Conservation (phyloP, 2,797 vertebrate species). For the Cyprinodon diabolis region DNA sequence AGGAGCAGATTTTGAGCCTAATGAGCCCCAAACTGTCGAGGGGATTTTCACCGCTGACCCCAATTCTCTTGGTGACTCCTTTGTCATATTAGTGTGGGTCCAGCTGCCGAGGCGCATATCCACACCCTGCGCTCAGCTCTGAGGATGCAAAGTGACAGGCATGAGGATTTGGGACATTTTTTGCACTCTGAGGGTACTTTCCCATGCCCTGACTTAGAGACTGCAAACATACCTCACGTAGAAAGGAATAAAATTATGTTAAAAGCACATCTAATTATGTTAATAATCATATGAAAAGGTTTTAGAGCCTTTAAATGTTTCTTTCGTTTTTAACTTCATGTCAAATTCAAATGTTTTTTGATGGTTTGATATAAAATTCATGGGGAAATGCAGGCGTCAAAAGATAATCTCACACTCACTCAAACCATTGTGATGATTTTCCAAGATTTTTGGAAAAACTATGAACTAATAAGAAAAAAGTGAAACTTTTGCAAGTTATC, state of each 20-base stretch:
- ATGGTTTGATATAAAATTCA: too few species aligned
- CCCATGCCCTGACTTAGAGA: constrained; percentile 28
- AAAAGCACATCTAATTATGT: background rate
- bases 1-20: constrained; percentile 19
- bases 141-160: constrained; percentile 63
- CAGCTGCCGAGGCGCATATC: constrained; percentile 54
- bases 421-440: too few species aligned
- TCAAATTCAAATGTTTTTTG: too few species aligned
- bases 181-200: constrained; percentile 23
- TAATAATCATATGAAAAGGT: background rate
- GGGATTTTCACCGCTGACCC: constrained; percentile 63
- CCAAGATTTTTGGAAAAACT: too few species aligned
- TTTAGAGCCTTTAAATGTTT: background rate
- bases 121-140: constrained; percentile 45
- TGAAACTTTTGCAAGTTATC: too few species aligned
- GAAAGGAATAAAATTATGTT: background rate
- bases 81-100: constrained; percentile 39
- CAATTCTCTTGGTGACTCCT: constrained; percentile 64
- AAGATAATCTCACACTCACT: too few species aligned
- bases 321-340: too few species aligned
- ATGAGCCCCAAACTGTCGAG: constrained; percentile 47
- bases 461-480: too few species aligned
- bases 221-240: constrained; percentile 3
- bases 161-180: constrained; percentile 48
- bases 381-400: too few species aligned